phyloP scores from a whole-genome alignment of 2,888 invertebrate genomes.

The Antitype chi region DNA sequence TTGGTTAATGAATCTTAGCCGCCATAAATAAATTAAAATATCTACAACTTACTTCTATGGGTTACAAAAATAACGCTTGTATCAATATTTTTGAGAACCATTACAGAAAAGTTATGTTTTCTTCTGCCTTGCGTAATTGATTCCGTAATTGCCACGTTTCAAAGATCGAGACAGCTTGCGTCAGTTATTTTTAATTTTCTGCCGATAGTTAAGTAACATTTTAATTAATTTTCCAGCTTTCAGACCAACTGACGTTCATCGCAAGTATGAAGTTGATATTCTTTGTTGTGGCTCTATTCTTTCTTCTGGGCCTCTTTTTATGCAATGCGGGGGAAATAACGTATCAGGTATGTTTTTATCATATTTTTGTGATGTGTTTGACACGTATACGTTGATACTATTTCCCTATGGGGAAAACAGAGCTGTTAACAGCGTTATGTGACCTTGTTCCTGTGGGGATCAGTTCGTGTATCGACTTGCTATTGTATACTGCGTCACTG shows the following conservation, averaged over 20 bases:
- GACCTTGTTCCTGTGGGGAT: constrained; percentile 31
- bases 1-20: no score
- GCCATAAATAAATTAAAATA: not conserved
- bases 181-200: constrained; percentile 35
- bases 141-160: constrained; percentile 27
- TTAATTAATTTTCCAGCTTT: constrained; percentile 74
- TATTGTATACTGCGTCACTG: constrained; percentile 28
- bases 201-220: constrained; percentile 6
- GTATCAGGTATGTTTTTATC: constrained; percentile 78
- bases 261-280: constrained; percentile 82
- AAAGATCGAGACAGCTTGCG: constrained; percentile 16
- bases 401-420: constrained; percentile 25
- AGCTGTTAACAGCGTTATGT: constrained; percentile 23
- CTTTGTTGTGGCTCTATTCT: constrained; percentile 81
- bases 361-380: constrained; percentile 36
- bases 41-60: not conserved
- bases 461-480: constrained; percentile 22
- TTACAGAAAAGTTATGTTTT: not conserved
- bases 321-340: constrained; percentile 88
- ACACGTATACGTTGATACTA: constrained; percentile 25
- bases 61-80: not conserved
- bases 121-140: not conserved
- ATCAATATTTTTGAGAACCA: not conserved
- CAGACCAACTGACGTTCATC: constrained; percentile 78
- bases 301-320: constrained; percentile 82